Evolutionary conservation across 2,113 vertebrate genomes (phyloP).

Genomic region (Nycticryphes semicollaris): DNA sequence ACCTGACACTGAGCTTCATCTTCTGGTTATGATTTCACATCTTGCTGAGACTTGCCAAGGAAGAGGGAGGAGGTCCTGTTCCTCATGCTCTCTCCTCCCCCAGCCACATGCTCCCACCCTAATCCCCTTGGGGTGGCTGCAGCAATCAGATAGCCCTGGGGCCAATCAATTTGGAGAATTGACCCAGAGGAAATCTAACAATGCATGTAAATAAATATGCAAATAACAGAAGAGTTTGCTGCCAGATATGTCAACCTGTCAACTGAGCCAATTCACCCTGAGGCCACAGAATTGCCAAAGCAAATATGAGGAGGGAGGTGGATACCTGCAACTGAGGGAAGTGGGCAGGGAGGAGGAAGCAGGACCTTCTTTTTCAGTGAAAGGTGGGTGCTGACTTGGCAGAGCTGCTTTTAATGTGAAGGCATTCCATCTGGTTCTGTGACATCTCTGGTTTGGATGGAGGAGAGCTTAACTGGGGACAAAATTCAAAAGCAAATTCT

Average conservation of each 20-base stretch:
- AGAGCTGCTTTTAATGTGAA: not conserved
- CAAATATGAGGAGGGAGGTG: not conserved
- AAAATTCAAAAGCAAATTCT: not conserved
- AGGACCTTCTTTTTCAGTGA: not conserved
- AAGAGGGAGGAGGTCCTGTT: not conserved
- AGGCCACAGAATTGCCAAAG: not conserved
- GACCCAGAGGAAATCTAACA: conserved; percentile 14
- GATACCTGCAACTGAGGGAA: not conserved
- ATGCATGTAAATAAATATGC: not conserved
- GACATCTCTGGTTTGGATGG: not conserved
- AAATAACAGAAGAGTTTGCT: not conserved
- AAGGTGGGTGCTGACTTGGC: not conserved
- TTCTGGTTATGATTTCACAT: not conserved
- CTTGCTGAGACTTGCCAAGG: rapidly evolving
- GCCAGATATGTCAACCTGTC: not conserved
- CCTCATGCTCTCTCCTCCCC: not conserved
- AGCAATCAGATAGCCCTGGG: not conserved
- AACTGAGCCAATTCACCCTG: not conserved
- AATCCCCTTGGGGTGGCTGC: not conserved
- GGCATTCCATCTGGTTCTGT: rapidly evolving
- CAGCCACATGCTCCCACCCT: rapidly evolving
- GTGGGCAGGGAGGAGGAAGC: not conserved
- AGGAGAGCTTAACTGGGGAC: rapidly evolving
- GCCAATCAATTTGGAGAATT: conserved; percentile 13
- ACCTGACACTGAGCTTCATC: not conserved